Evolutionary conservation across 2,113 vertebrate species (phyloP).

Genomic region (Opisthocomus hoazin): DNA sequence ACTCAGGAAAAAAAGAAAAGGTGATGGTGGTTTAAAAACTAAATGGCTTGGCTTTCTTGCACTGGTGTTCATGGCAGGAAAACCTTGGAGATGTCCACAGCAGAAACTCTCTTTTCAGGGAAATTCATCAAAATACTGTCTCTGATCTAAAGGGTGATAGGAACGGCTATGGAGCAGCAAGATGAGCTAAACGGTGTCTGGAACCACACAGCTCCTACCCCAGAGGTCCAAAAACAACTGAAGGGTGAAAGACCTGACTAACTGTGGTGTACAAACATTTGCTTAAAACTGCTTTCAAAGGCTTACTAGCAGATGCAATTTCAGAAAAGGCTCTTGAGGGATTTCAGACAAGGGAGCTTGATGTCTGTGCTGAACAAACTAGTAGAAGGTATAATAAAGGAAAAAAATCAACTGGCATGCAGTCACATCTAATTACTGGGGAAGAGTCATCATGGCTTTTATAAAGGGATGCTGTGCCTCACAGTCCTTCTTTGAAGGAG

Average conservation of each 20-base stretch:
- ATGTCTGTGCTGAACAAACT: background rate
- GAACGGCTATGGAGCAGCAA: background rate
- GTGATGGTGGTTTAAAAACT: background rate
- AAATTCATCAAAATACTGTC: background rate
- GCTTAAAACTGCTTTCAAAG: background rate
- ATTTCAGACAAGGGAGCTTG: background rate
- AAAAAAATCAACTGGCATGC: background rate
- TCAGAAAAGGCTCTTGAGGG: background rate
- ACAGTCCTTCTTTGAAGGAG: background rate
- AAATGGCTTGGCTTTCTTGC: background rate
- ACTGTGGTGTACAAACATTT: background rate
- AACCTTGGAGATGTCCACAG: background rate
- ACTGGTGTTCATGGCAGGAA: background rate
- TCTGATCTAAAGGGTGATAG: background rate
- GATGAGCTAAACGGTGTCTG: background rate
- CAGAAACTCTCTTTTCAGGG: background rate
- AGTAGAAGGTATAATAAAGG: background rate
- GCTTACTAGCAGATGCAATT: background rate
- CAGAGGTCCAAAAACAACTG: background rate
- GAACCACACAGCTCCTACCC: background rate
- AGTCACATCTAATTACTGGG: background rate
- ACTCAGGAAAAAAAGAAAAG: background rate
- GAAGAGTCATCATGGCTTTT: background rate
- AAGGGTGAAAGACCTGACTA: background rate
- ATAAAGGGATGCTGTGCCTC: background rate